Base-by-base conservation (phyloP, 2,888 invertebrate species). In the Meghimatium bilineatum region DNA sequence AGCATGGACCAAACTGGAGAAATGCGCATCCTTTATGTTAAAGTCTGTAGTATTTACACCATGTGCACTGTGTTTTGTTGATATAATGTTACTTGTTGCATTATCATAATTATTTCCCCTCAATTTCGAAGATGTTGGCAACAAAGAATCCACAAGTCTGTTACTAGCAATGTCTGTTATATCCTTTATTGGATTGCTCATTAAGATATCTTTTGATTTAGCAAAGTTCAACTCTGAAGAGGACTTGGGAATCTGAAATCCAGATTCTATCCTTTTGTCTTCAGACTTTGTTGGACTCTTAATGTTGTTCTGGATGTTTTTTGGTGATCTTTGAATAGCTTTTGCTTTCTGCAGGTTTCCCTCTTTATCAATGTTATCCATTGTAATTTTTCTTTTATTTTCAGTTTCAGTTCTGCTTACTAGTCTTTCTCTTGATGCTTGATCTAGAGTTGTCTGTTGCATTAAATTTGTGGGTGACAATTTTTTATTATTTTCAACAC, bases 251-350 rank as follows among this genome's bases (percentile, higher is more conserved):
- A 36, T n/a, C 14, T 32, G 44, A 52, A 63, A 38, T 38, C 38
- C 38, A n/a, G 77, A 52, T 20, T 66, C 66, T 14, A 14, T 23
- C 20, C 6, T 38, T 38, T 20, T 78, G 20, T 36, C 32, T 44
- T n/a, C 63, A 29, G 67, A 32, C n/a, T 20, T 78, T n/a, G 20
- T 66, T 32, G 66, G 8, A 78, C 32, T 67, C n/a, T 44, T 66
- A n/a, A 3, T 23, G 5, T 56, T 38, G 12, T 67, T 67, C 66
- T 66, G n/a, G 36, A 67, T 29, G 32, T 67, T 38, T 67, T 29
- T 78, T 17, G 66, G n/a, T 78, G 78, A 78, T 32, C 67, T 63
- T 32, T 38, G 78, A 49, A 78, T 67, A 20, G 67, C 67, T 66
- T 78, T 49, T 23, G 38, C 67, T 20, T 44, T 66, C 34, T 78